These are phyloP conservation scores for Scomber colias DNA, from an alignment of 2,113 vertebrate genomes.

Conservation along the genomic window DNA sequence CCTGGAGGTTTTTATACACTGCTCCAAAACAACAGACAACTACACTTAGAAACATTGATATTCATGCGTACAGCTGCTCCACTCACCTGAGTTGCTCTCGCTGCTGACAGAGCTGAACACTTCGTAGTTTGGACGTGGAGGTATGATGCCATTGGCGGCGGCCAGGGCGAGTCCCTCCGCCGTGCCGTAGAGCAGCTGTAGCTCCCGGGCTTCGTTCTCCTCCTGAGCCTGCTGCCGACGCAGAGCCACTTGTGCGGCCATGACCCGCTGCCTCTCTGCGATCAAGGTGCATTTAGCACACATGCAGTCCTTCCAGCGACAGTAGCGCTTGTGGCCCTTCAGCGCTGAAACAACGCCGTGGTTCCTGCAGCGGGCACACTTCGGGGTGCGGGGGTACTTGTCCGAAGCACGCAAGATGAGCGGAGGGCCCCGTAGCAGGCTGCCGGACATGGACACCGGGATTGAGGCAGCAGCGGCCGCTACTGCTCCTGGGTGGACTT, in stretches of 20 bases:
- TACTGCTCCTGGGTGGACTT: slow-evolving; percentile 85
- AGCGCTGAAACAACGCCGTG: slow-evolving; percentile 98
- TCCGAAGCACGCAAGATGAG: slow-evolving; percentile 92
- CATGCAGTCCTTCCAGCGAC: slow-evolving; percentile 99
- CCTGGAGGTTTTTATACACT: too few relatives aligned
- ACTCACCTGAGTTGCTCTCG: slow-evolving; percentile 85
- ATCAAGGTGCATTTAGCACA: slow-evolving; percentile 99
- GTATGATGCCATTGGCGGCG: slow-evolving; percentile 97
- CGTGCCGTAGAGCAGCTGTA: slow-evolving; percentile 97
- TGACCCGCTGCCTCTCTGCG: slow-evolving; percentile 97
- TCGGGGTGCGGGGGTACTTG: slow-evolving; percentile 97
- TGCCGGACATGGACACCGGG: slow-evolving; percentile 93
- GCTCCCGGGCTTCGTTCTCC: slow-evolving; percentile 96
- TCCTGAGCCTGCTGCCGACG: slow-evolving; percentile 97
- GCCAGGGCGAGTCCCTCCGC: slow-evolving; percentile 97
- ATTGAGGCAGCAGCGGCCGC: slow-evolving; percentile 83
- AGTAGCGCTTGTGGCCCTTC: slow-evolving; percentile 99
- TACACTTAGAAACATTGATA: too few relatives aligned
- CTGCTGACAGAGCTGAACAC: slow-evolving; percentile 90
- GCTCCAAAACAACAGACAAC: too few relatives aligned
- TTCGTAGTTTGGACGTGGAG: slow-evolving; percentile 94
- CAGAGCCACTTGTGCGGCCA: slow-evolving; percentile 98
- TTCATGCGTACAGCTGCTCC: background rate
- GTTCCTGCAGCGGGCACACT: slow-evolving; percentile 97
- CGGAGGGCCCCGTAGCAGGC: slow-evolving; percentile 90